Conservation (phyloP, 2,888 invertebrate species). For the Eupithecia abbreviata region DNA sequence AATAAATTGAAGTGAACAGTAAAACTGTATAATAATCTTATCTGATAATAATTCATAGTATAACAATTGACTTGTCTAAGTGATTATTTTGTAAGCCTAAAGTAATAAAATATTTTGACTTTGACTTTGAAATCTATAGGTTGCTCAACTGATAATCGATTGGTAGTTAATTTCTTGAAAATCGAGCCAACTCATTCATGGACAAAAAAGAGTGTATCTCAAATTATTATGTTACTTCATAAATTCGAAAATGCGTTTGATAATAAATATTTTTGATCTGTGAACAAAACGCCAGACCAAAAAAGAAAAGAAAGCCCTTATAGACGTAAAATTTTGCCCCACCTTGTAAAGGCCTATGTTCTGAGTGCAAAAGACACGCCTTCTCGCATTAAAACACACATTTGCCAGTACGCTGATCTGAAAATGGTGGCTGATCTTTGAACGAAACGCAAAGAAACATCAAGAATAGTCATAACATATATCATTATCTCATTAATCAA, state of each 20-base stretch:
- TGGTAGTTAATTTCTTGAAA: background rate
- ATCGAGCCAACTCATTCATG: background rate
- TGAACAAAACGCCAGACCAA: background rate
- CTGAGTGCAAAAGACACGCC: background rate
- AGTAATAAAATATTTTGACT: too few relatives aligned
- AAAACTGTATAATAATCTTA: too few relatives aligned
- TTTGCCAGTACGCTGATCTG: background rate
- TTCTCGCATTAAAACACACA: background rate
- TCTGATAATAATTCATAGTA: too few relatives aligned
- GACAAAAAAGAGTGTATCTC: background rate
- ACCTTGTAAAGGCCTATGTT: background rate
- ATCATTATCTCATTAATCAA: conserved; percentile 11
- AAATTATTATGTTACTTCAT: background rate
- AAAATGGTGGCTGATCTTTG: background rate
- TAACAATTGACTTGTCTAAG: too few relatives aligned
- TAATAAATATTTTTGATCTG: background rate
- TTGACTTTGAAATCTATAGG: too few relatives aligned
- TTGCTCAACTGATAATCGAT: too few relatives aligned
- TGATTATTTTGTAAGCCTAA: too few relatives aligned
- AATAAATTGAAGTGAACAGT: too few relatives aligned
- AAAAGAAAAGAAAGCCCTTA: background rate
- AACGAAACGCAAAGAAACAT: background rate
- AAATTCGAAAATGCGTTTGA: background rate
- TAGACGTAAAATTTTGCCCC: background rate
- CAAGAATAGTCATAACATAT: background rate